Conservation (phyloP, 2,888 invertebrate species). For the Caenorhabditis drosophilae region DNA sequence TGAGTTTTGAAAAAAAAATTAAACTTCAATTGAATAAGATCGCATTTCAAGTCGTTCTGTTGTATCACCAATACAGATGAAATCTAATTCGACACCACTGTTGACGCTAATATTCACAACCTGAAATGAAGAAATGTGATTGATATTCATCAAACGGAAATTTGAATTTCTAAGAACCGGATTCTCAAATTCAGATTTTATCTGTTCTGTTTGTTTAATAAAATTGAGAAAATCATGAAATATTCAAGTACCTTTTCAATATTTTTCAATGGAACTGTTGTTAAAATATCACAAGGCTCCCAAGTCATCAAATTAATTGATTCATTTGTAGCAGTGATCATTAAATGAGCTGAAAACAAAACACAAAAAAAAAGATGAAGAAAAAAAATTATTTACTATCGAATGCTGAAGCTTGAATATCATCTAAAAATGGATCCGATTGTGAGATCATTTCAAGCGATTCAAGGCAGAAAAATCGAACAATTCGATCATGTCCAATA, state of each 20-base stretch:
- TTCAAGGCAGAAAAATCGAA: slow-evolving; percentile 35
- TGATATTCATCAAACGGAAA: background rate
- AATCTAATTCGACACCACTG: slow-evolving; percentile 29
- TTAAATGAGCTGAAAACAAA: slow-evolving; percentile 32
- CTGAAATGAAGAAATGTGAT: too few species aligned
- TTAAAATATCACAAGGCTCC: slow-evolving; percentile 38
- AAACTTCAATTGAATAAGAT: slow-evolving; percentile 28
- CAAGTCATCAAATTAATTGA: slow-evolving; percentile 36
- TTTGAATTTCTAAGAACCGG: background rate
- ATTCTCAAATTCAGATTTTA: background rate
- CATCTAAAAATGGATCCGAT: slow-evolving; percentile 35
- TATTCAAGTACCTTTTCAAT: slow-evolving; percentile 38
- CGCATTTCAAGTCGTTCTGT: slow-evolving; percentile 37
- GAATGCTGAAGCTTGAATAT: slow-evolving; percentile 34
- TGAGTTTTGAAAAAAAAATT: background rate
- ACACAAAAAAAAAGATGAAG: too few species aligned
- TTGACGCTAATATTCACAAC: slow-evolving; percentile 36
- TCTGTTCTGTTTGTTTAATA: background rate
- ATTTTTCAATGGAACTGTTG: slow-evolving; percentile 30
- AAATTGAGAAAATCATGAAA: background rate
- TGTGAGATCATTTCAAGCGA: slow-evolving; percentile 35
- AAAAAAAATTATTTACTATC: slow-evolving; percentile 22
- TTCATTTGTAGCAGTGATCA: slow-evolving; percentile 37
- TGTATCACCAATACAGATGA: slow-evolving; percentile 36
- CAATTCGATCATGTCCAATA: slow-evolving; percentile 38